Conservation (phyloP, 2,113 vertebrate species). For the Grus americana region DNA sequence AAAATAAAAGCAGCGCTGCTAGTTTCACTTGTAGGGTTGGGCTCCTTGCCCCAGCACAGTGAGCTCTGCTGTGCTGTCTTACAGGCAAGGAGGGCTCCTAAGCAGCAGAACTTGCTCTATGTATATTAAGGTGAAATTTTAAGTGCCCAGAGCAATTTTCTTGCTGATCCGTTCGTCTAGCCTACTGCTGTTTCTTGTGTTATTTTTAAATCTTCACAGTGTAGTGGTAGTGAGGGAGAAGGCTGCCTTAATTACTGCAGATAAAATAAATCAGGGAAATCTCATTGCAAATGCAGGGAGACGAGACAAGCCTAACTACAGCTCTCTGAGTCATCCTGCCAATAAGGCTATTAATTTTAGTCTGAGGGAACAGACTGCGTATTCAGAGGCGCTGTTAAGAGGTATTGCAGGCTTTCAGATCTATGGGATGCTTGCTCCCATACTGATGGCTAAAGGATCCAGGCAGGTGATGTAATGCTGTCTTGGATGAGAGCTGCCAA, state of each 20-base stretch:
- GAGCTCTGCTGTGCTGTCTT: not conserved
- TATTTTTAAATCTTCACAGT: constrained; percentile 56
- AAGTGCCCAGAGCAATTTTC: not conserved
- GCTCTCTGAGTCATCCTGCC: constrained; percentile 69
- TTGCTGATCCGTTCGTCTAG: not conserved
- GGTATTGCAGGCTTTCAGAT: not conserved
- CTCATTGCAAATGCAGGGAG: constrained; percentile 66
- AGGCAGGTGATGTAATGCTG: not conserved
- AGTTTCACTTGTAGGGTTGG: not conserved
- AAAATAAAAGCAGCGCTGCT: not conserved
- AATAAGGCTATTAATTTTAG: constrained; percentile 26
- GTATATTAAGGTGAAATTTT: not conserved
- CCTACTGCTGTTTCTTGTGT: not conserved
- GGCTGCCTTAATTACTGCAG: constrained; percentile 76
- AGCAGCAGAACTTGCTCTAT: not conserved
- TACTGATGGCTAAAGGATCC: not conserved
- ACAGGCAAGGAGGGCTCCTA: not conserved
- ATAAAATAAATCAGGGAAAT: constrained; percentile 75
- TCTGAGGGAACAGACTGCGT: constrained; percentile 1
- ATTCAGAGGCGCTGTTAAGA: not conserved
- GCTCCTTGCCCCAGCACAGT: not conserved
- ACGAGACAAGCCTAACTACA: constrained; percentile 25
- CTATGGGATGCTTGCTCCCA: not conserved
- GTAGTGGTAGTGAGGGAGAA: not conserved
- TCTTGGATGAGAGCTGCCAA: not conserved